These are phyloP conservation scores for Corythoichthys haematopterus DNA, from an alignment of 2,113 vertebrate genomes.

Conservation along the genomic window DNA sequence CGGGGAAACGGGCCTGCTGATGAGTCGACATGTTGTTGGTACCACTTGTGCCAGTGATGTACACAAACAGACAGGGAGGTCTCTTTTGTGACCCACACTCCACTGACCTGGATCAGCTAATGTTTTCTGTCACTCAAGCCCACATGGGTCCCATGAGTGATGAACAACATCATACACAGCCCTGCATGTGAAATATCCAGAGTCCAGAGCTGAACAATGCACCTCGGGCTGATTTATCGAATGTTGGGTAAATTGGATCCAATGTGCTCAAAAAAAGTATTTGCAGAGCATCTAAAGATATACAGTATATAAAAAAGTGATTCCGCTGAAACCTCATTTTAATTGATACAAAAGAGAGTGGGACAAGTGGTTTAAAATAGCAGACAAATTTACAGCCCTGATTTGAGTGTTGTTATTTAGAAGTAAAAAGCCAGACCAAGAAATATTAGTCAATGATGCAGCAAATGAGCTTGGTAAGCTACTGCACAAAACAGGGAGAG, in stretches of 20 bases:
- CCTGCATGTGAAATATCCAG: conserved; percentile 32
- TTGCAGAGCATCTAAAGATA: background rate
- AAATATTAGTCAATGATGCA: background rate
- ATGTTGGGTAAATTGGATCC: conserved; percentile 5
- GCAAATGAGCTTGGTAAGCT: background rate
- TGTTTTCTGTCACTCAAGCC: conserved; percentile 52
- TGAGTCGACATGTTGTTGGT: conserved; percentile 50
- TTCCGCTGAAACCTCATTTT: background rate
- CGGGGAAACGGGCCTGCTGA: conserved; percentile 46
- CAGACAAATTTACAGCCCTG: background rate
- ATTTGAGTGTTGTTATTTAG: background rate
- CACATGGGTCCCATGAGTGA: conserved; percentile 45
- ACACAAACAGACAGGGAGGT: conserved; percentile 52
- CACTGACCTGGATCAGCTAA: conserved; percentile 54
- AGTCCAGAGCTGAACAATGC: conserved; percentile 11
- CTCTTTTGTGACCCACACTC: conserved; percentile 51
- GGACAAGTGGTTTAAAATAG: background rate
- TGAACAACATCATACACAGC: conserved; percentile 22
- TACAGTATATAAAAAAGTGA: background rate
- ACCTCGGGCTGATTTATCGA: conserved; percentile 25
- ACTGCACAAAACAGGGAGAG: background rate
- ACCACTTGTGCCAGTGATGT: conserved; percentile 44
- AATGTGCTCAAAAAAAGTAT: conserved; percentile 19
- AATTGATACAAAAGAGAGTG: background rate
- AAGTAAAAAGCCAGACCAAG: background rate